Percentiles rank a stretch among this genome's conserved stretches.
These are phyloP conservation scores for Drosophila testacea DNA, from an alignment of 2,888 invertebrate species.

Conservation along the genomic window DNA sequence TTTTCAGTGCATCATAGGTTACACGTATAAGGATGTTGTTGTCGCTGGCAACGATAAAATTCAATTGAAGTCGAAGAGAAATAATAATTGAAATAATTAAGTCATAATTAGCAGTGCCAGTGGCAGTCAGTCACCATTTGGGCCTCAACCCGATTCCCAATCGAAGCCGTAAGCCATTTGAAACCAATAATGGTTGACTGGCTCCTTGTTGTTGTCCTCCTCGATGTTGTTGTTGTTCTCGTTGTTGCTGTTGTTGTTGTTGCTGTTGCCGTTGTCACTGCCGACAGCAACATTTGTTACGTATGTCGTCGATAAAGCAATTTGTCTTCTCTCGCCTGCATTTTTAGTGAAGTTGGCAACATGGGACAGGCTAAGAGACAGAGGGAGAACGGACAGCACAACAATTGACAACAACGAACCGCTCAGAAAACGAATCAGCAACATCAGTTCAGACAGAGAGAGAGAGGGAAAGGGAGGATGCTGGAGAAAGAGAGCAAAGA, in stretches of 20 bases:
- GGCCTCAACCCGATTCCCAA: conserved; percentile 6
- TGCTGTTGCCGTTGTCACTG: conserved; percentile 72
- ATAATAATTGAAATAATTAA: conserved; percentile 79
- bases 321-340: conserved; percentile 78
- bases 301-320: conserved; percentile 80
- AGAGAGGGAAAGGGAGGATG: neutral
- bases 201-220: conserved; percentile 44
- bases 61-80: conserved; percentile 50
- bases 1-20: neutral
- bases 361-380: conserved; percentile 33
- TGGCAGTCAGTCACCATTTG: conserved; percentile 5
- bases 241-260: conserved; percentile 29
- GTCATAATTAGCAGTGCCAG: conserved; percentile 72
- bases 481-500: neutral
- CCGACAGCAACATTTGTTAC: conserved; percentile 81
- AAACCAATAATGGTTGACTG: conserved; percentile 73
- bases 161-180: conserved; percentile 68
- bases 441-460: neutral
- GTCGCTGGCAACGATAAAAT: conserved; percentile 48
- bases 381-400: conserved; percentile 1
- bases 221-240: conserved; percentile 16
- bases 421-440: too few species aligned
- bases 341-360: conserved; percentile 62
- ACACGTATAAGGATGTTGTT: conserved; percentile 10
- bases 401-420: too few species aligned